A percentile compares a stretch with the other conserved stretches of the same genome.
Conservation (phyloP, 2,888 invertebrate species). For the Ennomos erosarius region DNA sequence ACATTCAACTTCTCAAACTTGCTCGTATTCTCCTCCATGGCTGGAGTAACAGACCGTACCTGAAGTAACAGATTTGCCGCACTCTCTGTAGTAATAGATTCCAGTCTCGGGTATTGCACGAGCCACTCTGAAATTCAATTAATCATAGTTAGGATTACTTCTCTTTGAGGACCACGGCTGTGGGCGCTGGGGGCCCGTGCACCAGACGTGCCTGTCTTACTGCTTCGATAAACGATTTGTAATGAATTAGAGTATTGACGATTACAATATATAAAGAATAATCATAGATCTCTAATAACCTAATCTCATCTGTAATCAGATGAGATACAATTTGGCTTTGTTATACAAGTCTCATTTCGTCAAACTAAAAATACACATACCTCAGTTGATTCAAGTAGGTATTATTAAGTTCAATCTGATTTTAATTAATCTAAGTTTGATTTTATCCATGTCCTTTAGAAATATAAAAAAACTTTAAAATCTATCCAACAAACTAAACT, state of each 20-base stretch:
- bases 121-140: constrained; percentile 77
- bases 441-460: too few relatives aligned
- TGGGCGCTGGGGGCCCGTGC: constrained; percentile 21
- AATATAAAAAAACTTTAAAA: too few relatives aligned
- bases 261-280: too few relatives aligned
- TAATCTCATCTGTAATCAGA: too few relatives aligned
- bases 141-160: constrained; percentile 82
- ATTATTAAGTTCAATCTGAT: too few relatives aligned
- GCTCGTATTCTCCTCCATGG: constrained; percentile 51
- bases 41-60: constrained; percentile 22
- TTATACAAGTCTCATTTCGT: too few relatives aligned
- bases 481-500: too few relatives aligned
- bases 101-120: constrained; percentile 59
- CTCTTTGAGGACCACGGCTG: constrained; percentile 67
- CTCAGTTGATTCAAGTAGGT: too few relatives aligned
- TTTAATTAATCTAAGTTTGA: too few relatives aligned
- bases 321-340: too few relatives aligned
- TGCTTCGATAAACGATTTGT: constrained; percentile 52
- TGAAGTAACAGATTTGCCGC: constrained; percentile 23
- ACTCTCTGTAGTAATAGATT: constrained; percentile 67
- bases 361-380: too few relatives aligned
- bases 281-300: too few relatives aligned
- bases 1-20: constrained; percentile 51
- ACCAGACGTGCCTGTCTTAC: constrained; percentile 72
- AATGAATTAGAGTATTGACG: constrained; percentile 8